Conservation (phyloP, 2,888 invertebrate species). For the Stenolophus ochropezus region DNA sequence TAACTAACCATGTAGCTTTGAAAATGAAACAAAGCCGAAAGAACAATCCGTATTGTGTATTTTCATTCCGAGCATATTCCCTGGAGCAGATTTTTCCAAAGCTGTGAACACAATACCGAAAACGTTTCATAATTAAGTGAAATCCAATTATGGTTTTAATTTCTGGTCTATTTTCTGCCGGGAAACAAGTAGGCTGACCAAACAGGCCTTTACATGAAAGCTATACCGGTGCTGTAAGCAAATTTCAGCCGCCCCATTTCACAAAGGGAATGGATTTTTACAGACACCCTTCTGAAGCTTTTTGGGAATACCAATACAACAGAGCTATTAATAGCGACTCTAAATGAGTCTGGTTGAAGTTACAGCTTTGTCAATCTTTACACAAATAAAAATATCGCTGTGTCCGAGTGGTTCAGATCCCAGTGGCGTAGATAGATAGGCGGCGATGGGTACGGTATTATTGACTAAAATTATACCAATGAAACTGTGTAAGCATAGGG, state of each 20-base stretch:
- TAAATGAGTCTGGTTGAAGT: too few species aligned
- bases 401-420: too few species aligned
- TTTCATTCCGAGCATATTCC: conserved; percentile 32
- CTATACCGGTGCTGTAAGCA: not conserved
- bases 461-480: too few species aligned
- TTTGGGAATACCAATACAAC: too few species aligned
- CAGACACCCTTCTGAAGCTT: too few species aligned
- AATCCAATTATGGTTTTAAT: conserved; percentile 49
- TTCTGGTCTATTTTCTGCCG: conserved; percentile 34
- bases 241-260: not conserved
- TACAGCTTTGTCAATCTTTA: too few species aligned
- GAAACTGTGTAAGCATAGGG: too few species aligned
- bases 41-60: conserved; percentile 39
- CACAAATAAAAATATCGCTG: too few species aligned
- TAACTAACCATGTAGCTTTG: not conserved
- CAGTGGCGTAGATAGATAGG: too few species aligned
- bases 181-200: conserved; percentile 25
- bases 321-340: too few species aligned
- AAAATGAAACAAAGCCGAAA: conserved; percentile 13
- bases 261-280: not conserved
- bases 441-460: too few species aligned
- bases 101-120: conserved; percentile 23
- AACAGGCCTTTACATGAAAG: not conserved
- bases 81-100: conserved; percentile 27
- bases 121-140: conserved; percentile 53